These are phyloP conservation scores for Prionace glauca DNA, from an alignment of 2,797 vertebrate species.

Conservation along the genomic window DNA sequence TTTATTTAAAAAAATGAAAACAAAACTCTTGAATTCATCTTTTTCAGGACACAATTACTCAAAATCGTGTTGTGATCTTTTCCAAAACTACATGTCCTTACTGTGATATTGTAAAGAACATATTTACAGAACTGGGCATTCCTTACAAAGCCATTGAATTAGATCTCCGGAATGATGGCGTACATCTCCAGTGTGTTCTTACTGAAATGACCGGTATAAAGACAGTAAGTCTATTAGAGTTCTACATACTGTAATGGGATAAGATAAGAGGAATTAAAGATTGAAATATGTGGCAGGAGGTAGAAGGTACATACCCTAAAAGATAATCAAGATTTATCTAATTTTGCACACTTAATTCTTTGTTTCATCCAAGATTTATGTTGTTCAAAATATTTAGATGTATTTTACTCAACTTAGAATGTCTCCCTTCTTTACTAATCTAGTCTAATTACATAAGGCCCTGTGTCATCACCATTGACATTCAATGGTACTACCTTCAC, in stretches of 20 bases:
- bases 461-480: not conserved
- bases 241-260: not conserved
- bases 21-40: not conserved
- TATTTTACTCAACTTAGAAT: not conserved
- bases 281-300: not conserved
- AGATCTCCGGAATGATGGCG: slow-evolving; percentile 74
- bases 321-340: not conserved
- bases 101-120: slow-evolving; percentile 84
- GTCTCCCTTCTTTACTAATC: not conserved
- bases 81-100: slow-evolving; percentile 89
- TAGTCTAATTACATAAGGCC: not conserved
- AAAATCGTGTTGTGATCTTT: slow-evolving; percentile 93
- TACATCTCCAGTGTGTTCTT: slow-evolving; percentile 74
- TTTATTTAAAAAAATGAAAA: not conserved
- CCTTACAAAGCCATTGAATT: slow-evolving; percentile 79
- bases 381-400: not conserved
- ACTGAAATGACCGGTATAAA: slow-evolving; percentile 75
- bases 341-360: not conserved
- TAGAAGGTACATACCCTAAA: not conserved
- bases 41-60: slow-evolving; percentile 73
- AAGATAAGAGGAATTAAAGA: not conserved
- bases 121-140: slow-evolving; percentile 79
- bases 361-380: not conserved
- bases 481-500: too few species aligned
- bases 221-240: slow-evolving; percentile 66